These are phyloP conservation scores for Sphenodon punctatus DNA, from an alignment of 2,797 vertebrate species.

Conservation along the genomic window DNA sequence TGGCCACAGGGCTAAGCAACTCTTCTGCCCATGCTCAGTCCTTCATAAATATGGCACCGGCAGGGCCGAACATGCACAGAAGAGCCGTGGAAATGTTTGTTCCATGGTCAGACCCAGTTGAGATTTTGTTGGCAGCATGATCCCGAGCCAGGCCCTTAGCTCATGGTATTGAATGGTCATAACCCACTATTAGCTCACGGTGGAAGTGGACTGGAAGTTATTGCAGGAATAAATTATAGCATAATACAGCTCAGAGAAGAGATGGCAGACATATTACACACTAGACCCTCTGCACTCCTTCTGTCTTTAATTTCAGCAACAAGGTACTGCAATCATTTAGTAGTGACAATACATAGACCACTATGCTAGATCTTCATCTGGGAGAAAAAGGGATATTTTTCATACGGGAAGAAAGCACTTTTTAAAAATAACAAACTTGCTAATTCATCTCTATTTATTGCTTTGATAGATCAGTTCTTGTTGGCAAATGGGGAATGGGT, in stretches of 20 bases:
- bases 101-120: too few species aligned
- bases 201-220: not conserved
- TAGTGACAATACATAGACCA: not conserved
- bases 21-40: too few species aligned
- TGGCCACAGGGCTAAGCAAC: too few species aligned
- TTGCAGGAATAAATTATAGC: not conserved
- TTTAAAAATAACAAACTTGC: too few species aligned
- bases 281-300: not conserved
- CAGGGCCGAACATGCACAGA: too few species aligned
- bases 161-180: too few species aligned
- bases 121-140: too few species aligned
- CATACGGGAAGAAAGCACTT: not conserved
- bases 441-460: too few species aligned
- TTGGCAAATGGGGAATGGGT: not conserved
- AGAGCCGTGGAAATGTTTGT: too few species aligned
- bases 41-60: too few species aligned
- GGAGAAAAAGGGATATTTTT: not conserved
- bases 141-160: too few species aligned
- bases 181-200: too few species aligned
- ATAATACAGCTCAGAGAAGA: not conserved
- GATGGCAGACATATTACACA: not conserved
- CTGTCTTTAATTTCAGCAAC: not conserved
- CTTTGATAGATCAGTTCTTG: not conserved
- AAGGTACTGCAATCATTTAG: accelerated
- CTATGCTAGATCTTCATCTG: not conserved